Percentiles rank a stretch among this genome's conserved stretches.
These are phyloP conservation scores for Nymphalis io DNA, from an alignment of 1,140 invertebrate species.

Conservation along the genomic window DNA sequence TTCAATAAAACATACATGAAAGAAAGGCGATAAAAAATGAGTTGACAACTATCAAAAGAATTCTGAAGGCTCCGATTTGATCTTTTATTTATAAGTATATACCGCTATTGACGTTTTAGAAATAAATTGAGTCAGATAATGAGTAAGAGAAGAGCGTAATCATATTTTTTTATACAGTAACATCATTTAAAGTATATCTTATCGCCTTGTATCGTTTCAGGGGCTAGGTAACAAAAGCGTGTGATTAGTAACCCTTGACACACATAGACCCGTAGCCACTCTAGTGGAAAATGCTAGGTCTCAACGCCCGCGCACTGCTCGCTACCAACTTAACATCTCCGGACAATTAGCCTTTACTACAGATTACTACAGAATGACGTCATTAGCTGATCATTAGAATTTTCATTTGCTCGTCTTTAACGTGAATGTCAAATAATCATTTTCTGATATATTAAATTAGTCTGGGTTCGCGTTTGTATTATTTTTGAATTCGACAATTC, in stretches of 20 bases:
- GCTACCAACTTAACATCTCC: conserved; percentile 26
- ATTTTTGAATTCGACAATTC: neutral
- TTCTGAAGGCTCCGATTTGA: too few species aligned
- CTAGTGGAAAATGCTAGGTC: conserved; percentile 74
- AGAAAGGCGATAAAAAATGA: too few species aligned
- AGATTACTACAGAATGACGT: conserved; percentile 15
- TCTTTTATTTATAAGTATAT: neutral
- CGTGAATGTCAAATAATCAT: neutral
- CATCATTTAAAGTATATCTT: conserved; percentile 31
- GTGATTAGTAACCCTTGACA: conserved; percentile 77
- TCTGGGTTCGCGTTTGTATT: neutral
- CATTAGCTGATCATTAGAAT: conserved; percentile 3
- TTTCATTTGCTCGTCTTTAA: neutral
- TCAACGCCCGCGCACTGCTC: conserved; percentile 45
- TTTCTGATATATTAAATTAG: neutral
- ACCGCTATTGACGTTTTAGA: neutral
- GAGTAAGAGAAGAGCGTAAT: too few species aligned
- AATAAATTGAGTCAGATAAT: too few species aligned
- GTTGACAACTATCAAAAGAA: too few species aligned
- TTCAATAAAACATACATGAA: too few species aligned
- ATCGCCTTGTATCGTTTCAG: conserved; percentile 55
- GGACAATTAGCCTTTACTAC: conserved; percentile 27
- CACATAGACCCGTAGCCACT: conserved; percentile 62
- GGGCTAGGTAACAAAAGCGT: conserved; percentile 60
- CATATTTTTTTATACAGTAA: conserved; percentile 16